Conservation (phyloP, 2,113 vertebrate species). For the human (Homo sapiens) region DNA sequence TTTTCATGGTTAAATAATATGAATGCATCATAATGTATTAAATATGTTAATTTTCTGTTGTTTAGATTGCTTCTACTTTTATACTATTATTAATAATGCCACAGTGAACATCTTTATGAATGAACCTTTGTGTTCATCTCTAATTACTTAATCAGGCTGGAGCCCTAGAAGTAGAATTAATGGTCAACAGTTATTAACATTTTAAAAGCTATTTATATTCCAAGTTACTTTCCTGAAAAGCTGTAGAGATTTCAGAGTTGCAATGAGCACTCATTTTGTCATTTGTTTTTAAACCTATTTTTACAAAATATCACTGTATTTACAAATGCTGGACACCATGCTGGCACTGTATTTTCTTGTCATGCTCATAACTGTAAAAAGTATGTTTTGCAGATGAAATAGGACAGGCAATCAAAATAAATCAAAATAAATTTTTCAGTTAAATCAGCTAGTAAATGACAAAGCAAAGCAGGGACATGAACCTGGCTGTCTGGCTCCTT, state of each 20-base stretch:
- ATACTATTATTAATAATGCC: neutral
- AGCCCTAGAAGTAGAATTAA: neutral
- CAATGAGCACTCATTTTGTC: neutral
- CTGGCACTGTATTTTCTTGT: neutral
- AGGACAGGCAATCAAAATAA: neutral
- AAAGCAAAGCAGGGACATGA: neutral
- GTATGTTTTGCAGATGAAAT: neutral
- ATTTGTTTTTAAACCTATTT: neutral
- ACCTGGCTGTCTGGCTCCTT: neutral
- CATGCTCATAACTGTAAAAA: neutral
- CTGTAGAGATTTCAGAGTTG: neutral
- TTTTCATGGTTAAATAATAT: constrained; percentile 26
- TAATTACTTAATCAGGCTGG: neutral
- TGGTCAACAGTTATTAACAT: neutral
- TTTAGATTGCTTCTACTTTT: neutral
- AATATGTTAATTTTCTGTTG: neutral
- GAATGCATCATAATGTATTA: neutral
- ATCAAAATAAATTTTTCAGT: neutral
- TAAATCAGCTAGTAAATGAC: neutral
- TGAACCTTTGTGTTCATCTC: neutral
- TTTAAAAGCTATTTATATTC: neutral
- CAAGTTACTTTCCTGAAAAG: neutral
- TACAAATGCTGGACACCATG: neutral
- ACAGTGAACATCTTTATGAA: constrained; percentile 26
- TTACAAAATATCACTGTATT: neutral